Evolutionary conservation across 2,888 invertebrate genomes (phyloP).

Genomic region (Hemithea aestivaria): DNA sequence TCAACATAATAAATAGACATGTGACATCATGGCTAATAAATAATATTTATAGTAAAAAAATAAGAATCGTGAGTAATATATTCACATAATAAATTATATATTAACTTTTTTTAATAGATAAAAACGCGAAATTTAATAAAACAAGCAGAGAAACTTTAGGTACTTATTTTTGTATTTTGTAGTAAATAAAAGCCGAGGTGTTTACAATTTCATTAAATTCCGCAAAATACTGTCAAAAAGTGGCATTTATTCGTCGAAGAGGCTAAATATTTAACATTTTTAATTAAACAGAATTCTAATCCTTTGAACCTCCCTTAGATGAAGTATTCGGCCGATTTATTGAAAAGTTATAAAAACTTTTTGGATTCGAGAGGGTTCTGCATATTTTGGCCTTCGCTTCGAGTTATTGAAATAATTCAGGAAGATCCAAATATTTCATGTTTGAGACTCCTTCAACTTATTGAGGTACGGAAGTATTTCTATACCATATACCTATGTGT

Average conservation of each 20-base stretch:
- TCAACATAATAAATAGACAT: too few relatives aligned
- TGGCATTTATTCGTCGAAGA: constrained; percentile 6
- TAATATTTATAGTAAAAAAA: too few relatives aligned
- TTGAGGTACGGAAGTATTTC: constrained; percentile 16
- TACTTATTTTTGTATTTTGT: too few relatives aligned
- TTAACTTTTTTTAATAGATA: too few relatives aligned
- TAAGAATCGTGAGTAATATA: too few relatives aligned
- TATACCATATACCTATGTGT: not conserved
- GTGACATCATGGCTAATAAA: too few relatives aligned
- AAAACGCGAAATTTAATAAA: too few relatives aligned
- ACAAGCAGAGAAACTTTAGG: too few relatives aligned
- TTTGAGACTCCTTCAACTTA: constrained; percentile 8
- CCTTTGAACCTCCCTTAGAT: constrained; percentile 25
- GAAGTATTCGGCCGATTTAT: constrained; percentile 28
- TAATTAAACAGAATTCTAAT: constrained; percentile 24
- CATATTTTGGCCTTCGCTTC: constrained; percentile 23
- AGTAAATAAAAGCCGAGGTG: not conserved
- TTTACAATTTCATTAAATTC: constrained; percentile 12
- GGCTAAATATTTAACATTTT: constrained; percentile 18
- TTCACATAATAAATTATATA: too few relatives aligned
- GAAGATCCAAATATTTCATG: constrained; percentile 16
- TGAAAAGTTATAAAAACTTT: constrained; percentile 25
- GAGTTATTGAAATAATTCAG: constrained; percentile 23
- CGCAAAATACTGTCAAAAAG: constrained; percentile 3
- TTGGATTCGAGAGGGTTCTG: constrained; percentile 22